Percentiles rank a stretch among this genome's conserved stretches.
Evolutionary conservation across 2,113 vertebrate species (phyloP).

Genomic region (Sceloporus undulatus): DNA sequence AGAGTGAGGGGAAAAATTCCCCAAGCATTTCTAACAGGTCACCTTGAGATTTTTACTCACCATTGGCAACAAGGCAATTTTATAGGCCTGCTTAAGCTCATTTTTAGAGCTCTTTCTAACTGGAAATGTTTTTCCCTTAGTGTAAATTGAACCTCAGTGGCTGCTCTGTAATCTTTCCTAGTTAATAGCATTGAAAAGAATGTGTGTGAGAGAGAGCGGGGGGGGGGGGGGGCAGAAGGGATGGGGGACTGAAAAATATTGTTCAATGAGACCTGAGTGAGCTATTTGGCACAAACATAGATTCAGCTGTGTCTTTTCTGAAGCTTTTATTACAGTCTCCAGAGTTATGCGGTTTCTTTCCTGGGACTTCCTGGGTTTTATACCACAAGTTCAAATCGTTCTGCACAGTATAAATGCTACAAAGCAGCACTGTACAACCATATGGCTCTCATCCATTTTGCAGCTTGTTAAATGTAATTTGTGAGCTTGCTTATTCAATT

Average conservation of each 20-base stretch:
- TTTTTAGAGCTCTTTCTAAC: background rate
- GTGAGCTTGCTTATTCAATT: conserved; percentile 25
- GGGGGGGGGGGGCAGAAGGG: background rate
- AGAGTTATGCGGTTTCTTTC: conserved; percentile 28
- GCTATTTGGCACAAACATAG: conserved; percentile 8
- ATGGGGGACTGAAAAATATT: background rate
- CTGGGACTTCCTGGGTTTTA: conserved; percentile 18
- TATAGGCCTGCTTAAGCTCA: background rate
- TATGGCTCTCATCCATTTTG: conserved; percentile 22
- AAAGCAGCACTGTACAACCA: conserved; percentile 16
- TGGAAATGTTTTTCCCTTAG: background rate
- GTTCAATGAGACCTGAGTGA: conserved; percentile 11
- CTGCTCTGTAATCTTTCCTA: conserved; percentile 9
- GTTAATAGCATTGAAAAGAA: background rate
- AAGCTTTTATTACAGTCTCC: conserved; percentile 31
- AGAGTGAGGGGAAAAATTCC: background rate
- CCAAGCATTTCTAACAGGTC: background rate
- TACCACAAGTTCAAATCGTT: conserved; percentile 1
- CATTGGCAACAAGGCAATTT: background rate
- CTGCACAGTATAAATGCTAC: conserved; percentile 14
- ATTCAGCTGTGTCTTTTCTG: conserved; percentile 12
- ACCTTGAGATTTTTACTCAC: background rate
- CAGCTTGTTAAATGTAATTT: conserved; percentile 20
- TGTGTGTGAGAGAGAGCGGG: background rate
- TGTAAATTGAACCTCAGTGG: background rate